A percentile compares a stretch with the other conserved stretches of the same genome.
Conservation (phyloP, 2,888 invertebrate genomes). For the Hirtodrosophila histrioides region DNA sequence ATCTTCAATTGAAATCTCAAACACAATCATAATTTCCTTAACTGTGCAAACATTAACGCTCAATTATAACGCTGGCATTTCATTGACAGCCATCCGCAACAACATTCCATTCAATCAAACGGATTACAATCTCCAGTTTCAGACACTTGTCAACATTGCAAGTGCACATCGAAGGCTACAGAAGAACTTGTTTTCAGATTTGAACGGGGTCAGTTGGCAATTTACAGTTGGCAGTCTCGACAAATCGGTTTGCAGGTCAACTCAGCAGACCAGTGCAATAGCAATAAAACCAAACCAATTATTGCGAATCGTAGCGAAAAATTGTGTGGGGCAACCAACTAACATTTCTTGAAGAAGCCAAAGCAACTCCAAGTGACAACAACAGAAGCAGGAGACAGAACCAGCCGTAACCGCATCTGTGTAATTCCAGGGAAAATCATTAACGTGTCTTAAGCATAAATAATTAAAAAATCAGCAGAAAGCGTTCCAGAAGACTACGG, state of each 20-base stretch:
- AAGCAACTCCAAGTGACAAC: conserved; percentile 7
- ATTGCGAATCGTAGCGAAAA: conserved; percentile 30
- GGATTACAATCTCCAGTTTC: conserved; percentile 44
- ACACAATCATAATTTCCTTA: conserved; percentile 18
- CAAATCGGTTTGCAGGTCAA: conserved; percentile 66
- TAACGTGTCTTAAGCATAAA: conserved; percentile 77
- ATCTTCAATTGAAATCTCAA: conserved; percentile 39
- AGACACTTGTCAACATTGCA: conserved; percentile 44
- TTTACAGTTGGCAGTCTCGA: conserved; percentile 36
- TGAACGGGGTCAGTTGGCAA: conserved; percentile 58
- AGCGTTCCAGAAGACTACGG: conserved; percentile 21
- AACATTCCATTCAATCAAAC: conserved; percentile 51
- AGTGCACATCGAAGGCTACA: conserved; percentile 24
- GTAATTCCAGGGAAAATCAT: conserved; percentile 70
- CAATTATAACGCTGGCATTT: conserved; percentile 49
- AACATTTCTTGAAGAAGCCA: conserved; percentile 16
- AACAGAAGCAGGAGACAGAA: conserved; percentile 6
- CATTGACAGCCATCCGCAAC: conserved; percentile 20
- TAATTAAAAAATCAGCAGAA: conserved; percentile 69
- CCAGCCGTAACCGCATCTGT: conserved; percentile 19
- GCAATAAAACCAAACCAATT: conserved; percentile 49
- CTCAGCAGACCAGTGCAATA: conserved; percentile 25
- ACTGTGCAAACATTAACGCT: conserved; percentile 33
- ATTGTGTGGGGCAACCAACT: conserved; percentile 17
- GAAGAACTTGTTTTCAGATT: conserved; percentile 56